Evolutionary conservation across 2,113 vertebrate species (phyloP), one percentile per base, ranked within the genome.

Genomic region (Rhinopomastus cyanomelas): DNA sequence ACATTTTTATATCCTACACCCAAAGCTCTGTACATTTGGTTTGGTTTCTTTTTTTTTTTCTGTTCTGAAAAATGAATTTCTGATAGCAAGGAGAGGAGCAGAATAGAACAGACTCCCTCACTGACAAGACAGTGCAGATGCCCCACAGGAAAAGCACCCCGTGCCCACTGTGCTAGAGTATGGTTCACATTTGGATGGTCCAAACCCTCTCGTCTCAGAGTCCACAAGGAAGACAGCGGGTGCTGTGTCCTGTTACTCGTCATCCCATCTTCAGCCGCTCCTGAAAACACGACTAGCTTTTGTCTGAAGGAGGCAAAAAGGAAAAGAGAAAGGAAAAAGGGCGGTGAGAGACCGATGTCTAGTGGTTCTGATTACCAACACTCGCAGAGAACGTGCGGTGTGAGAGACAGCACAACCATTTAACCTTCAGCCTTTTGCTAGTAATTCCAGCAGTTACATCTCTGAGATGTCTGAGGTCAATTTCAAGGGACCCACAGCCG

Each of bases 1-100:
- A 97, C 95, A 97, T 96, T 97, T 97, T 96, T 96, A 97, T 97
- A 97, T 97, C 96, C 97, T 97, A 98, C 96, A 97, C 96, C 97
- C 97, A 97, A 96, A 98, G 95, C 96, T 98, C 97, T 98, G 96
- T 97, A 97, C 97, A 97, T 98, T 98, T 98, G 97, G 98, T 97
- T 98, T 96, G 89, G 92, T 42, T 42, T 42, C 39, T 95, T 93
- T 86, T 71, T n/a, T n/a, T 81, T 92, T 85, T 81, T 79, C 93
- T 86, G 39, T 97, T 97, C 75, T 94, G 94, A 96, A 95, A 34
- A 92, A 87, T 72, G 62, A 81, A 94, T 97, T 97, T 97, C 96
- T 69, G 61, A 83, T 91, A 90, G 91, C 93, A 92, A 95, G 96
- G 91, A 93, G 95, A 95, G 95, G 66, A 92, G 72, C 74, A 93